Evolutionary conservation across 2,113 vertebrate species (phyloP), one percentile per base, ranked within the genome.

Genomic region (Pycnonotus jocosus): DNA sequence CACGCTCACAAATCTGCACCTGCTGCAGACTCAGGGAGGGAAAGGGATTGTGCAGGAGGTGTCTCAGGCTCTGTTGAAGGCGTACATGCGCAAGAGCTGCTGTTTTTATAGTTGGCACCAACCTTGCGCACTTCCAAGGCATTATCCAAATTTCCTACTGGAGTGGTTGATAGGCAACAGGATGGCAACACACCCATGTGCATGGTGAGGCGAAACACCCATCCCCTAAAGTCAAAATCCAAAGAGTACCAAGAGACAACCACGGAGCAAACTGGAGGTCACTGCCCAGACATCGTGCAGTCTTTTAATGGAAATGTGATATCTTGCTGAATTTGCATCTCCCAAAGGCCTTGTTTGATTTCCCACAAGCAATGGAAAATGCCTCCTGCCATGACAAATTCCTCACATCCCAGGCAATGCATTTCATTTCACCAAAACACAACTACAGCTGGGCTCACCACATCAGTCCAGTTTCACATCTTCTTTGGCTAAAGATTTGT

Each of bases 51-150:
- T 42, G 45, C 16, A 3, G 56, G 33, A 76, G n/a, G 37, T 0
- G 0, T 21, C n/a, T 30, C 0, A 1, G 35, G 40, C 45, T 65
- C 37, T 71, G 44, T 8, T 24, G 30, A 58, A 69, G 24, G 57
- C 6, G 1, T 8, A 18, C 10, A 2, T 0, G 2, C 7, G 27
- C 33, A 77, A 33, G 31, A 54, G 31, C 33, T 53, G 51, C 48
- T 82, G 76, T 3, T 91, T 47, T 9, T 23, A 42, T 10, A 60
- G 69, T 12, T 33, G 58, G 42, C 25, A 8, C 14, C 10, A 2
- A 27, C 21, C 57, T 37, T 42, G 10, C 9, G 33, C 35, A 7
- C 38, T 78, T 60, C 38, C 30, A 37, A 64, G 62, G 21, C 0
- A 0, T 44, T 37, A 33, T 35, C 77, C 72, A 54, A 14, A 94